Evolutionary conservation across 1,140 invertebrate genomes (phyloP), one percentile per base, ranked within the genome.

Genomic region (Musca vetustissima): DNA sequence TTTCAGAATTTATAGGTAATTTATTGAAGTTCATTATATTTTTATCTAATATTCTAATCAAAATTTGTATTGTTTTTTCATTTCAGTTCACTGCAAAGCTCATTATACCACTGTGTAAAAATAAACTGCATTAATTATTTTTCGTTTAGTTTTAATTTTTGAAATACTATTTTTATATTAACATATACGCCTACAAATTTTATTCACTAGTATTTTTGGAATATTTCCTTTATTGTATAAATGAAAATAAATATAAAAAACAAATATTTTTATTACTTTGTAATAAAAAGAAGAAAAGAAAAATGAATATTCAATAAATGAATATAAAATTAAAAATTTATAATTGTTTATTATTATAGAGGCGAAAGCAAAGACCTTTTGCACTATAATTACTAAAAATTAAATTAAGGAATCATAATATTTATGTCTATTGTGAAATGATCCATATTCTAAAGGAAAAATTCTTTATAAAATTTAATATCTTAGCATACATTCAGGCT

Each of bases 1-100:
- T 97, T 66, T 94, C 93, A 25, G 94, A 98, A 85, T 98, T 98
- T 84, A 96, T 97, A 77, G 89, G 93, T 95, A 87, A 83, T 69
- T 49, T 32, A 55, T 28, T 43, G 6, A 13, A n/a, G n/a, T n/a
- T 1, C 24, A 28, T 32, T 15, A 25, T n/a, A 47, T 68, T 55
- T 48, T 28, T 1, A 11, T 15, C 25, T 65, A 49, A 49, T n/a
- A 52, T 32, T 11, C 25, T 64, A 22, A 25, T 13, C 14, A 19
- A 4, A 13, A 13, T 17, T 47, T 47, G 24, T 4, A 36, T 50
- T 50, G 6, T 64, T 53, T 74, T 78, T 77, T 81, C 80, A 67
- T 90, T 91, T 80, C 83, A 91, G 89, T 91, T 75, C 88, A 91
- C 73, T 91, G 89, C 75, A 91, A 91, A 80, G 89, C 89, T 47